Conservation (phyloP, 1,140 invertebrate species). For the Cardiocondyla obscurior region DNA sequence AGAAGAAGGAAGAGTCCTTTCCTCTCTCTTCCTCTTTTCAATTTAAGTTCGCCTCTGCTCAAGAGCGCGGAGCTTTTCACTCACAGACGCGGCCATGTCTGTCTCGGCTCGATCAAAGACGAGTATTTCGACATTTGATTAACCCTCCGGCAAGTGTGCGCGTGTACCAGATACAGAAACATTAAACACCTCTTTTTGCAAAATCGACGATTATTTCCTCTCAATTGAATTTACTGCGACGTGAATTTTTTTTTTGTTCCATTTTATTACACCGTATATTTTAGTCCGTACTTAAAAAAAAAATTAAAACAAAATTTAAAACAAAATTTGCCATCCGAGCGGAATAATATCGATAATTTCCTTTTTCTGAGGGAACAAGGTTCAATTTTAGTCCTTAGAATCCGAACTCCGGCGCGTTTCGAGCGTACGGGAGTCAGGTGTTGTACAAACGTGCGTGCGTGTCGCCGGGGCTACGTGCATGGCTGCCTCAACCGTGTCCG, state of each 20-base stretch:
- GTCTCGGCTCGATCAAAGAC: conserved; percentile 66
- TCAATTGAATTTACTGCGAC: too few relatives aligned
- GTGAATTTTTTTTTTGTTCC: too few relatives aligned
- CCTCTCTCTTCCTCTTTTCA: conserved; percentile 60
- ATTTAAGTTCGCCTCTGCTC: conserved; percentile 71
- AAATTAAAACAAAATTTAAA: too few relatives aligned
- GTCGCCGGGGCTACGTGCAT: neutral
- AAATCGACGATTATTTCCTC: neutral
- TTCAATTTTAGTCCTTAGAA: neutral
- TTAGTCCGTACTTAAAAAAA: neutral
- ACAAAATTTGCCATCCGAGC: neutral
- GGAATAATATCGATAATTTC: neutral
- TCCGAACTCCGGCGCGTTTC: neutral
- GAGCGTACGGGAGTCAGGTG: neutral
- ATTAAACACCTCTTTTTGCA: neutral
- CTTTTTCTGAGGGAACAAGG: neutral
- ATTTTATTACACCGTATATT: too few relatives aligned
- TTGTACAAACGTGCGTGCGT: neutral
- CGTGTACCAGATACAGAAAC: neutral
- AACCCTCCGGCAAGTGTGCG: conserved; percentile 44
- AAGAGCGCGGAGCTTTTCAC: conserved; percentile 62
- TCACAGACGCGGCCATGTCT: conserved; percentile 51
- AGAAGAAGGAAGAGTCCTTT: neutral
- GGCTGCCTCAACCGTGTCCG: conserved; percentile 24
- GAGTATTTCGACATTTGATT: conserved; percentile 69